Conservation (phyloP, 2,888 invertebrate genomes). For the Neelides folsomi region DNA sequence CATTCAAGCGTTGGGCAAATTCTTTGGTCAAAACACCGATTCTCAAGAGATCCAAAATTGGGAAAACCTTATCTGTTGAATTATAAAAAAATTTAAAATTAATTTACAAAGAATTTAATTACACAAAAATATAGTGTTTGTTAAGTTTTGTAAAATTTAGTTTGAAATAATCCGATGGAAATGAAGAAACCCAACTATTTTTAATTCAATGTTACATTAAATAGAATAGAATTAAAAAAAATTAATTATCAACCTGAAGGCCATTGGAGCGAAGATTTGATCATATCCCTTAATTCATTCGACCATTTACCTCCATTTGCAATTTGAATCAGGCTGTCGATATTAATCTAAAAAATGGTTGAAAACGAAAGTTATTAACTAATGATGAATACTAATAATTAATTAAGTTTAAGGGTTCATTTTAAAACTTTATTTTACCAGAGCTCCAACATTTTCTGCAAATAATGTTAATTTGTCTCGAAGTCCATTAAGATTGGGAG, state of each 20-base stretch:
- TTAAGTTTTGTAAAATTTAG: too few relatives aligned
- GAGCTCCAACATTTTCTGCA: constrained; percentile 17
- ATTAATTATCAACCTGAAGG: not conserved
- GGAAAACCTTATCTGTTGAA: constrained; percentile 59
- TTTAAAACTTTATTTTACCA: constrained; percentile 10
- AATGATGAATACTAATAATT: not conserved
- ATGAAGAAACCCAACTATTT: too few relatives aligned
- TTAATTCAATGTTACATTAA: not conserved
- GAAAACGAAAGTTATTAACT: not conserved
- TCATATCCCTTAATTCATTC: too few relatives aligned
- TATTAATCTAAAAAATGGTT: not conserved
- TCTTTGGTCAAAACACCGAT: constrained; percentile 56
- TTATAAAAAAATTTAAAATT: not conserved
- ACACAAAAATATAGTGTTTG: too few relatives aligned
- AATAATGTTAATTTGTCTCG: constrained; percentile 35
- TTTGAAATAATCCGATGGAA: too few relatives aligned
- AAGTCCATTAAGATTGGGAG: constrained; percentile 36
- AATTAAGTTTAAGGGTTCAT: not conserved
- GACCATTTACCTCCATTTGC: too few relatives aligned
- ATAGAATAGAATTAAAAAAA: not conserved
- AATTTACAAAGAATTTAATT: too few relatives aligned
- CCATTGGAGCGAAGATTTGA: too few relatives aligned
- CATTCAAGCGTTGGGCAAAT: constrained; percentile 39
- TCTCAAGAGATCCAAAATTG: constrained; percentile 73
- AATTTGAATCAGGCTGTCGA: too few relatives aligned